Conservation (phyloP, 2,888 invertebrate species). For the Hydroisotoma schaefferi region DNA sequence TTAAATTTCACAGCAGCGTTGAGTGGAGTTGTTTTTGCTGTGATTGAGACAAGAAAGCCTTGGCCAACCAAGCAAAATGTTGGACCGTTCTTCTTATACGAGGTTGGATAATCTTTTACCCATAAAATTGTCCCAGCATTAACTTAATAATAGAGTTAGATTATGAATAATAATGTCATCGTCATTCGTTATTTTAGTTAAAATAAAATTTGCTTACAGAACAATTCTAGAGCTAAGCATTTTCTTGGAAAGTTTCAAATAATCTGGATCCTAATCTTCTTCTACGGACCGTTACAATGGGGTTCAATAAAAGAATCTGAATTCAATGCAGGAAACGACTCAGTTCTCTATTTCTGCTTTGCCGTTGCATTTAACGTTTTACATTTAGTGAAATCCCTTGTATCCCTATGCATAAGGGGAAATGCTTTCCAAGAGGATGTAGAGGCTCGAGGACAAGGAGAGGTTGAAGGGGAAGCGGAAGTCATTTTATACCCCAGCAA, state of each 20-base stretch:
- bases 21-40: slow-evolving; percentile 10
- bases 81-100: slow-evolving; percentile 9
- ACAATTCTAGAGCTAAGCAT: slow-evolving; percentile 5
- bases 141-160: background rate
- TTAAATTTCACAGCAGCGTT: background rate
- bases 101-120: background rate
- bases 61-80: background rate
- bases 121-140: background rate
- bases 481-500: too few relatives aligned
- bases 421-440: too few relatives aligned
- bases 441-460: too few relatives aligned
- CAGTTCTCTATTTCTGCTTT: slow-evolving; percentile 1
- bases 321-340: background rate
- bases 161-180: too few relatives aligned
- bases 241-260: background rate
- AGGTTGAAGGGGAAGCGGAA: too few relatives aligned
- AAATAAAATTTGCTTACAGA: too few relatives aligned
- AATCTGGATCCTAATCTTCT: slow-evolving; percentile 1
- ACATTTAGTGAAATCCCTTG: slow-evolving; percentile 1
- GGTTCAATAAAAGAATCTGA: background rate
- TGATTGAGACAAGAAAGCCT: slow-evolving; percentile 6
- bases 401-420: slow-evolving; percentile 1
- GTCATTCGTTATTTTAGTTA: too few relatives aligned
- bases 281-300: background rate
- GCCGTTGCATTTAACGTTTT: slow-evolving; percentile 1